phyloP scores from a whole-genome alignment of 2,113 vertebrate genomes.

The Oncorhynchus masou region DNA sequence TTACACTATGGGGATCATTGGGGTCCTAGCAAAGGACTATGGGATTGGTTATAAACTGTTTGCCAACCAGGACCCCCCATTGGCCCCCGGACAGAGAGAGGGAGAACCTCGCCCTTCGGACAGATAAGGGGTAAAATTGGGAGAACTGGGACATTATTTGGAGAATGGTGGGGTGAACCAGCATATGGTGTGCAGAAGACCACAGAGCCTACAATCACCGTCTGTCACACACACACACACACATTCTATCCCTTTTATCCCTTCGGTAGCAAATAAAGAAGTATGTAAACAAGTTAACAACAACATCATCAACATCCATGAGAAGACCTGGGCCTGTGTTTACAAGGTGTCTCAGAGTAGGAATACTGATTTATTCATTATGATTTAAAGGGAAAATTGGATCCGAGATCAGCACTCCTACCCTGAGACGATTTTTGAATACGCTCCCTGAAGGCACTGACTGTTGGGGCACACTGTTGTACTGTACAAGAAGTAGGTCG shows the following conservation, averaged over 20 bases:
- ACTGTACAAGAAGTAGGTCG: no score
- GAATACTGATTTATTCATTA: no score
- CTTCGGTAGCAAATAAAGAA: slow-evolving; percentile 71
- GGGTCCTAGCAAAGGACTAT: slow-evolving; percentile 46
- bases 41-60: slow-evolving; percentile 52
- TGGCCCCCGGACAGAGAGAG: slow-evolving; percentile 1
- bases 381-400: no score
- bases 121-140: slow-evolving; percentile 27
- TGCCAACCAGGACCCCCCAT: slow-evolving; percentile 27
- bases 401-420: no score
- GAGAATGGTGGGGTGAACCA: slow-evolving; percentile 9
- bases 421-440: slow-evolving; percentile 34
- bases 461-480: slow-evolving; percentile 80
- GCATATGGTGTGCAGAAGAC: slow-evolving; percentile 39
- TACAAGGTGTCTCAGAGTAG: no score
- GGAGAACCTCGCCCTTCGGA: slow-evolving; percentile 5
- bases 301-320: slow-evolving; percentile 52
- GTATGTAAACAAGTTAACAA: slow-evolving; percentile 50
- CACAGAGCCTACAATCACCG: slow-evolving; percentile 39
- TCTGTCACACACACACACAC: slow-evolving; percentile 32
- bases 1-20: slow-evolving; percentile 37
- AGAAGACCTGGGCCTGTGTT: slow-evolving; percentile 39
- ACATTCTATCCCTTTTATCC: slow-evolving; percentile 59
- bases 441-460: slow-evolving; percentile 77
- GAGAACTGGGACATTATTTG: not conserved